Conservation (phyloP, 1,140 invertebrate genomes). For the Drosophila melanogaster region DNA sequence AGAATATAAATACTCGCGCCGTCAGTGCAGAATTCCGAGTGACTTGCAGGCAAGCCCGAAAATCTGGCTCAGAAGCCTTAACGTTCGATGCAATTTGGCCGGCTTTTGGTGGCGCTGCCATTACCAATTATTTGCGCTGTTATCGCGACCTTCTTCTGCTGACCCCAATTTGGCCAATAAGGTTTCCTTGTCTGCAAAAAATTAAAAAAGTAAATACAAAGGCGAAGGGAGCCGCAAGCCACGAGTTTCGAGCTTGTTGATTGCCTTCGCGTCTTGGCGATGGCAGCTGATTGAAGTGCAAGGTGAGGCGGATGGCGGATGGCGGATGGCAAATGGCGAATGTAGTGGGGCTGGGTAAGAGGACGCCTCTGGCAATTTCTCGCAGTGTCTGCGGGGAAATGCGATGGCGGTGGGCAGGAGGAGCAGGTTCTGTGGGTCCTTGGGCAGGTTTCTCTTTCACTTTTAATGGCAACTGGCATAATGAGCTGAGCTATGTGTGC, state of each 20-base stretch:
- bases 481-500: conserved; percentile 65
- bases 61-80: conserved; percentile 48
- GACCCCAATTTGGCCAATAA: conserved; percentile 78
- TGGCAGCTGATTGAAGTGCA: conserved; percentile 71
- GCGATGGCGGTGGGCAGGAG: not conserved
- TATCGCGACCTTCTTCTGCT: conserved; percentile 78
- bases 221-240: conserved; percentile 29
- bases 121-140: conserved; percentile 76
- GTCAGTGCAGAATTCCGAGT: not conserved
- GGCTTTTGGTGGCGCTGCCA: conserved; percentile 52
- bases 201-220: conserved; percentile 14
- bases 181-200: conserved; percentile 34
- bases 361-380: conserved; percentile 44
- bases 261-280: conserved; percentile 41
- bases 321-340: not conserved
- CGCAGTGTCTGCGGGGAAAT: conserved; percentile 25
- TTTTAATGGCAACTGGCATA: conserved; percentile 77
- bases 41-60: conserved; percentile 40
- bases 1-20: not conserved
- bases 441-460: conserved; percentile 55
- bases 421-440: conserved; percentile 5
- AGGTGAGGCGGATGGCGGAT: conserved; percentile 34
- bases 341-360: not conserved
- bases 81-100: conserved; percentile 72
- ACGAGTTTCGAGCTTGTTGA: conserved; percentile 55